phyloP scores from a whole-genome alignment of 2,888 invertebrate genomes.

The Brassicogethes aeneus region DNA sequence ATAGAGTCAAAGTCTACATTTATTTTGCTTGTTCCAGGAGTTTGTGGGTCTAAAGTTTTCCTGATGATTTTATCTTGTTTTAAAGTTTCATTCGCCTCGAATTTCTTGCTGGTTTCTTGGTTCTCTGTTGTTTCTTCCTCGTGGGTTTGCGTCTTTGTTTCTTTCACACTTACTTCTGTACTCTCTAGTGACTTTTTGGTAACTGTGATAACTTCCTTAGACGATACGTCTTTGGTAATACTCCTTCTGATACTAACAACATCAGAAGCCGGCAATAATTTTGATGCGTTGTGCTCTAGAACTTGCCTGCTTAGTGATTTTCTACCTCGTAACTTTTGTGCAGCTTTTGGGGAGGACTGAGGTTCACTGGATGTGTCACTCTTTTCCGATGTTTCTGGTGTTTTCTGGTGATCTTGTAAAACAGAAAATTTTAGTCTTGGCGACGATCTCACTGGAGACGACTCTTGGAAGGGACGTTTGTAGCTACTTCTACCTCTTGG shows the following conservation, averaged over 20 bases:
- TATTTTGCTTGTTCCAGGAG: not conserved
- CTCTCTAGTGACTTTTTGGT: constrained; percentile 5
- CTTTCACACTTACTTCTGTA: constrained; percentile 5
- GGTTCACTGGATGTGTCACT: too few species aligned
- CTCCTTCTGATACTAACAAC: not conserved
- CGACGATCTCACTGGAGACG: constrained; percentile 21
- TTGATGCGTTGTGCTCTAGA: constrained; percentile 24
- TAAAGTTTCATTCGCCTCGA: too few species aligned
- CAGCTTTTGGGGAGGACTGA: constrained; percentile 4
- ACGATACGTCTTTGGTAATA: constrained; percentile 2
- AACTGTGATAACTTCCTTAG: constrained; percentile 6
- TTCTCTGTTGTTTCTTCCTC: not conserved
- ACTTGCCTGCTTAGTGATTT: constrained; percentile 25
- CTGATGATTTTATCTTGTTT: not conserved
- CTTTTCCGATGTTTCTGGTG: too few species aligned
- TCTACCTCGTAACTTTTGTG: constrained; percentile 15
- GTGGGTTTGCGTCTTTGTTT: constrained; percentile 2
- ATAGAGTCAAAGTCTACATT: not conserved
- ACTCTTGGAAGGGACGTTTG: constrained; percentile 27
- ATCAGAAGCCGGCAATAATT: constrained; percentile 8
- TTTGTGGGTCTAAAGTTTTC: not conserved
- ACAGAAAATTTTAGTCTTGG: too few species aligned
- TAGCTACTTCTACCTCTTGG: constrained; percentile 29
- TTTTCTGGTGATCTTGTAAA: too few species aligned
- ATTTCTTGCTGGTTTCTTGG: not conserved